Evolutionary conservation across 1,140 invertebrate species (phyloP), one percentile per base, ranked within the genome.

Genomic region (Lepidurus apus): DNA sequence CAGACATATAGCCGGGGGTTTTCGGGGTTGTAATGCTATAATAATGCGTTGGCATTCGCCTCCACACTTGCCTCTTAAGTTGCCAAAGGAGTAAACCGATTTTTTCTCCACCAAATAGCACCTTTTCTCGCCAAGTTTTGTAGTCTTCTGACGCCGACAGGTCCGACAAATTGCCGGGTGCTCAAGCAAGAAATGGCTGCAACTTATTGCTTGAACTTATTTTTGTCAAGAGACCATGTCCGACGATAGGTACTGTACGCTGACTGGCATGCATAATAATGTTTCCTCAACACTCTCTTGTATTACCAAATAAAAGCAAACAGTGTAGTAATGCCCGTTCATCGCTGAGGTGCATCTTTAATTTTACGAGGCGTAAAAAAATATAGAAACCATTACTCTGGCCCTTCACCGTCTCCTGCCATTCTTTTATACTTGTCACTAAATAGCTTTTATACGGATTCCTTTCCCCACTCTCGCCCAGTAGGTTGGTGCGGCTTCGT

Each of bases 301-400:
- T 65, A 65, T 65, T 17, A 65, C 53, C 53, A 65, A 65, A n/a
- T n/a, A 65, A 65, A 65, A 65, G 21, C 53, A 65, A 65, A 17
- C 9, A 65, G 53, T 7, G 21, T 65, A 65, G 21, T 65, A 65
- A 17, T 1, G 53, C 17, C 6, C 53, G 53, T 65, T 65, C 53
- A 65, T 65, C 21, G 53, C 53, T 65, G 53, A 65, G 53, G 17
- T 21, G 53, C 53, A 65, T 65, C 21, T 65, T 21, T 65, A 65
- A 65, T 65, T 65, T 65, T 65, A 65, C 3, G 53, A 65, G 53
- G 7, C n/a, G 7, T 17, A 9, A 9, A 9, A 65, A 65, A 65
- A 34, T 34, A 34, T 34, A 34, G 3, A 34, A 34, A 34, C 34
- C 34, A 34, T 34, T 34, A 65, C 17, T n/a, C 53, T 13, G 21